These are phyloP conservation scores for Subanguina moxae DNA, from an alignment of 1,140 invertebrate genomes.

Conservation along the genomic window DNA sequence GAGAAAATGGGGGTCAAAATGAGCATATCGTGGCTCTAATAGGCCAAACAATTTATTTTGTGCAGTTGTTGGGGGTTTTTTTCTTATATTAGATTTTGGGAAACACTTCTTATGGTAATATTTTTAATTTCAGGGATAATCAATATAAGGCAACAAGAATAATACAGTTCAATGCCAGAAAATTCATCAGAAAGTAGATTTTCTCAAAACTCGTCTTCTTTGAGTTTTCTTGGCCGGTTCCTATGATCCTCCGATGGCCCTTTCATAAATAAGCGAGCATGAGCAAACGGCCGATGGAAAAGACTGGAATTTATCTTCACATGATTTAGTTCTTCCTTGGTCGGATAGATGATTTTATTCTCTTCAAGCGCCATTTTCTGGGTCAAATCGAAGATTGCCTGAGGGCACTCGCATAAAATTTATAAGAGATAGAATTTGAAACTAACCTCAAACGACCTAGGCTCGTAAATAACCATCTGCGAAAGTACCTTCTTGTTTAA, in stretches of 20 bases:
- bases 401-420: slow-evolving; percentile 3
- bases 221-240: slow-evolving; percentile 45
- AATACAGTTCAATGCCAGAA: too few species aligned
- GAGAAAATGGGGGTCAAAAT: too few species aligned
- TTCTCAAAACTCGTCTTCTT: slow-evolving; percentile 44
- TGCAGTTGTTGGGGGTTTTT: too few species aligned
- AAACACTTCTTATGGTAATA: too few species aligned
- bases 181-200: too few species aligned
- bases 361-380: slow-evolving; percentile 47
- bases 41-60: too few species aligned
- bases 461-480: slow-evolving; percentile 56
- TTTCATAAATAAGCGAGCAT: slow-evolving; percentile 25
- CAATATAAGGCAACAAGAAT: too few species aligned
- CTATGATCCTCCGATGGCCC: slow-evolving; percentile 47
- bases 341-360: slow-evolving; percentile 32
- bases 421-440: slow-evolving; percentile 15
- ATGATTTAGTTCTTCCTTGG: slow-evolving; percentile 29
- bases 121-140: too few species aligned
- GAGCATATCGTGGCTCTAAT: too few species aligned
- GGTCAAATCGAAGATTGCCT: slow-evolving; percentile 44
- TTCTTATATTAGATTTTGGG: too few species aligned
- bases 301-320: slow-evolving; percentile 36
- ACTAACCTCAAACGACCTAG: slow-evolving; percentile 48
- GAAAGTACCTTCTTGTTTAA: slow-evolving; percentile 46
- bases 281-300: slow-evolving; percentile 46